These are phyloP conservation scores for Prunella himalayana DNA, from an alignment of 2,113 vertebrate genomes.

Conservation along the genomic window DNA sequence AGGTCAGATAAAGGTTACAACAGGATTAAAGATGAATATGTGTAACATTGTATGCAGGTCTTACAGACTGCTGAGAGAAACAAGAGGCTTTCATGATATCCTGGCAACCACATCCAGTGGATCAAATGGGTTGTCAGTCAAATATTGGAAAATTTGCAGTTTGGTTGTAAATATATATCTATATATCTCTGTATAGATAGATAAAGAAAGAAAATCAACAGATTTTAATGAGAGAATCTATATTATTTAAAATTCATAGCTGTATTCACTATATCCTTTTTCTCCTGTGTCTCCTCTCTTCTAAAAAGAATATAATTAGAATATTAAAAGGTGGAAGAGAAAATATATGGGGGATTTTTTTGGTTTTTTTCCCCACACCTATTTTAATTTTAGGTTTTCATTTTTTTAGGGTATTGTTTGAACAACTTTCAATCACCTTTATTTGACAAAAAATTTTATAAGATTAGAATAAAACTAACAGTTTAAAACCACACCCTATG, in stretches of 20 bases:
- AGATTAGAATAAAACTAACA: background rate
- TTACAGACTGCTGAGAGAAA: background rate
- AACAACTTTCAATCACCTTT: background rate
- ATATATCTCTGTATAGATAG: background rate
- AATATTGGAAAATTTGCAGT: background rate
- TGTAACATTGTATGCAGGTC: background rate
- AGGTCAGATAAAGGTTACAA: background rate
- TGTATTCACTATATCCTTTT: background rate
- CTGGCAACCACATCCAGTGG: background rate
- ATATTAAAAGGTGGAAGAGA: background rate
- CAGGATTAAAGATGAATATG: background rate
- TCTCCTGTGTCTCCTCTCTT: background rate
- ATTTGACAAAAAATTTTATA: background rate
- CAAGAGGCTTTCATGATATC: background rate
- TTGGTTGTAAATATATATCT: background rate
- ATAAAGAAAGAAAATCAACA: background rate
- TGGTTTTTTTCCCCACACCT: fast-evolving
- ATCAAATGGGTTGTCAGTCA: background rate
- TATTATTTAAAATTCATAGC: background rate
- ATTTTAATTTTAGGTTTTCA: background rate
- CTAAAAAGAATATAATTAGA: background rate
- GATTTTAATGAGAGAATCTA: background rate
- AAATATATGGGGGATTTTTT: background rate
- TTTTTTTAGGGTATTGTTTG: background rate
- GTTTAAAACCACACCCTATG: background rate